Evolutionary conservation across 2,797 vertebrate genomes (phyloP).

Genomic region (Sylvilagus floridanus): DNA sequence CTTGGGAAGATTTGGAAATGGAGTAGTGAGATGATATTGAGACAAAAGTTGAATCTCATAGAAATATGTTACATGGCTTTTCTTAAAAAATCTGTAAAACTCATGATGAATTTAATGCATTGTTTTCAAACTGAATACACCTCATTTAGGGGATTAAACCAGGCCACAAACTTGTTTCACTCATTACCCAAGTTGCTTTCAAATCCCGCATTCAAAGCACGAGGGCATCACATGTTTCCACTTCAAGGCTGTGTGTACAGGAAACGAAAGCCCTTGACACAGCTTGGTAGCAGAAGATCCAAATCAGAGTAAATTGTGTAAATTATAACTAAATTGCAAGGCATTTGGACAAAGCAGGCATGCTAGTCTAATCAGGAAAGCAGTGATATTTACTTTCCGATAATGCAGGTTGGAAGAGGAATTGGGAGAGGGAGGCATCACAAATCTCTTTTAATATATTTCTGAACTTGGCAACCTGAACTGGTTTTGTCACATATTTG

Average conservation of each 20-base stretch:
- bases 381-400: slow-evolving; percentile 75
- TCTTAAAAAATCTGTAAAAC: neutral
- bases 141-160: slow-evolving; percentile 5
- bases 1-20: slow-evolving; percentile 48
- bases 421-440: slow-evolving; percentile 74
- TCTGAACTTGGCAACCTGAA: slow-evolving; percentile 87
- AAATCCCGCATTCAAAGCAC: slow-evolving; percentile 64
- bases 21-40: slow-evolving; percentile 21
- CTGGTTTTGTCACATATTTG: slow-evolving; percentile 87
- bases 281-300: slow-evolving; percentile 73
- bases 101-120: slow-evolving; percentile 20
- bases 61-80: neutral
- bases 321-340: slow-evolving; percentile 81
- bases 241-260: slow-evolving; percentile 71
- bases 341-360: slow-evolving; percentile 66
- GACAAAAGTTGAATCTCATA: neutral
- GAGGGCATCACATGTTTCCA: slow-evolving; percentile 56
- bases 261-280: slow-evolving; percentile 76
- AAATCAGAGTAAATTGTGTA: slow-evolving; percentile 78
- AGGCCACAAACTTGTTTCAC: neutral
- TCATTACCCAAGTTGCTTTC: slow-evolving; percentile 47
- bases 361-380: slow-evolving; percentile 72
- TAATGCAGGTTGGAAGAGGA: slow-evolving; percentile 72
- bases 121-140: slow-evolving; percentile 60
- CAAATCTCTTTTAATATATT: slow-evolving; percentile 81